phyloP scores from a whole-genome alignment of 2,888 invertebrate genomes.

The Taphrorychus bicolor region DNA sequence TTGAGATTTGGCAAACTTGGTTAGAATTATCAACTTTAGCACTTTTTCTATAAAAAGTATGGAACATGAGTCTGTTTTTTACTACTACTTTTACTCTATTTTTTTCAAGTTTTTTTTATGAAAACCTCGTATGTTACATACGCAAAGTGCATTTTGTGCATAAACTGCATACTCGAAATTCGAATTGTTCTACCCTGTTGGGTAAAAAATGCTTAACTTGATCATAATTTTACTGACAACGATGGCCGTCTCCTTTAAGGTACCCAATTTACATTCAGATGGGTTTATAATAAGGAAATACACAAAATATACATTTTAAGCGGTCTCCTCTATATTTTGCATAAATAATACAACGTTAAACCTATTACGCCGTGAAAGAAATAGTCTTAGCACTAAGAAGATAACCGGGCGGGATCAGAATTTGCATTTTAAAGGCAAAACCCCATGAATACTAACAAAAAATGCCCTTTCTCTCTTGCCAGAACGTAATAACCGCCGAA shows the following conservation, averaged over 20 bases:
- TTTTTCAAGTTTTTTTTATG: no score
- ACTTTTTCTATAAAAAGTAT: no score
- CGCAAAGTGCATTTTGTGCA: neutral
- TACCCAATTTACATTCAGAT: constrained; percentile 34
- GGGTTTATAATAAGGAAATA: constrained; percentile 31
- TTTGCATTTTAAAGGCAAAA: constrained; percentile 48
- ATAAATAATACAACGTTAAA: constrained; percentile 43
- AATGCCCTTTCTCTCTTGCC: constrained; percentile 28
- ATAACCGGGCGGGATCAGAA: constrained; percentile 41
- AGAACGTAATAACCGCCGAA: constrained; percentile 35
- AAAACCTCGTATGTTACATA: no score
- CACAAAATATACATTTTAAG: constrained; percentile 36
- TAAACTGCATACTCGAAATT: neutral
- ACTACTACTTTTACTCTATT: no score
- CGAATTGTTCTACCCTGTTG: no score
- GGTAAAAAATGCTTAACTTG: neutral
- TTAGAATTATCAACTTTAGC: no score
- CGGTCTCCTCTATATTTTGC: constrained; percentile 40
- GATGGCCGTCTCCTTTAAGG: neutral
- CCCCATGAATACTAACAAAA: constrained; percentile 46
- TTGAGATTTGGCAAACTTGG: no score
- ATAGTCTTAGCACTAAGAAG: constrained; percentile 42
- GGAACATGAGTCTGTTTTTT: no score
- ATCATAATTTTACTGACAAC: neutral
- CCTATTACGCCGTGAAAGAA: constrained; percentile 41